Evolutionary conservation across 2,888 invertebrate species (phyloP).

Genomic region (Callyntrura guangdongensis): DNA sequence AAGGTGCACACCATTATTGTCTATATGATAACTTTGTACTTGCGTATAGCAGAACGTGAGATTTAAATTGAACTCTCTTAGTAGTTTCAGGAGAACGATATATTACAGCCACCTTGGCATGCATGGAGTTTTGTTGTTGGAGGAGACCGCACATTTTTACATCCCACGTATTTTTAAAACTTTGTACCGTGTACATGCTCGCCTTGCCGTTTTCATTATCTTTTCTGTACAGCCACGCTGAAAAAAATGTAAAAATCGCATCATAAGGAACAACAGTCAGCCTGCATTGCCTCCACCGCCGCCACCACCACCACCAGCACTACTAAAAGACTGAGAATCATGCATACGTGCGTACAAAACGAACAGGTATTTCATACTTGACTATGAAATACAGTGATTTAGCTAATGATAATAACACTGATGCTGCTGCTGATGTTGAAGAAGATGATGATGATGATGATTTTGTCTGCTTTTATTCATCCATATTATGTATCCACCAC

Average conservation of each 20-base stretch:
- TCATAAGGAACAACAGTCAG: slow-evolving; percentile 27
- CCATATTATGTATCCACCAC: not conserved
- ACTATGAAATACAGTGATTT: slow-evolving; percentile 63
- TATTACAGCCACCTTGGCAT: not conserved
- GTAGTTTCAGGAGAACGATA: slow-evolving; percentile 29
- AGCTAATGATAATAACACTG: slow-evolving; percentile 75
- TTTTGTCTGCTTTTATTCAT: slow-evolving; percentile 52
- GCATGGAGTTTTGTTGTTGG: slow-evolving; percentile 2
- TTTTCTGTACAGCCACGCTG: not conserved
- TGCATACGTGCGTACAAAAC: slow-evolving; percentile 48
- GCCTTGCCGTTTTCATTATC: slow-evolving; percentile 30
- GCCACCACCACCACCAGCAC: not conserved
- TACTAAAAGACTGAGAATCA: slow-evolving; percentile 45
- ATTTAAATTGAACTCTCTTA: slow-evolving; percentile 23
- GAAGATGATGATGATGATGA: slow-evolving; percentile 71
- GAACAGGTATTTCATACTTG: slow-evolving; percentile 67
- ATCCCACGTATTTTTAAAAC: slow-evolving; percentile 53
- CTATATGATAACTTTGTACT: not conserved
- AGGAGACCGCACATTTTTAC: slow-evolving; percentile 38
- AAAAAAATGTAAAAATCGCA: slow-evolving; percentile 48
- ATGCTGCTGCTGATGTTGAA: slow-evolving; percentile 30
- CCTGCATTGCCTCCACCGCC: slow-evolving; percentile 25
- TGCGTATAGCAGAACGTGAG: not conserved
- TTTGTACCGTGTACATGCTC: slow-evolving; percentile 16
- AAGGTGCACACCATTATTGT: not conserved